These are phyloP conservation scores for Drosophila infuscata DNA, from an alignment of 2,888 invertebrate genomes.

Conservation along the genomic window DNA sequence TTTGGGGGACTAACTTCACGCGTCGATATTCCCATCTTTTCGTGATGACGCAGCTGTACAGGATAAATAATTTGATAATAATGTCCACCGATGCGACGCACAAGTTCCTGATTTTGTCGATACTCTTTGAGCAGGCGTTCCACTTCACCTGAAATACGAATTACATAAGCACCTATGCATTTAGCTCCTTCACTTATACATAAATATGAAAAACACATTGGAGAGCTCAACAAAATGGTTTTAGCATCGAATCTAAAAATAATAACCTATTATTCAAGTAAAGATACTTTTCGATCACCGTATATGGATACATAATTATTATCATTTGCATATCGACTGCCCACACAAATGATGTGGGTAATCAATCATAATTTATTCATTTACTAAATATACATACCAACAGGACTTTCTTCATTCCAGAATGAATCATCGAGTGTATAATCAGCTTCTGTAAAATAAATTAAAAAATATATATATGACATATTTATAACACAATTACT, in stretches of 20 bases:
- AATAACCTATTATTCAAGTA: neutral
- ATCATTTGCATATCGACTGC: neutral
- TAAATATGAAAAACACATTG: neutral
- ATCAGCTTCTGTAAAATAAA: constrained; percentile 92
- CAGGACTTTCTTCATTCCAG: constrained; percentile 97
- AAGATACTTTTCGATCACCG: neutral
- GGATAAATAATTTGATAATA: constrained; percentile 98
- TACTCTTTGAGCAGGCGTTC: constrained; percentile 95
- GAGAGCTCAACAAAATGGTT: neutral
- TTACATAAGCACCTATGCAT: neutral
- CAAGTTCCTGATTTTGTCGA: constrained; percentile 96
- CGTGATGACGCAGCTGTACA: constrained; percentile 96
- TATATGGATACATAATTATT: neutral
- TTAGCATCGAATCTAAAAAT: neutral
- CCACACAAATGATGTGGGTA: neutral
- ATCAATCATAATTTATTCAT: neutral
- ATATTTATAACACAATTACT: neutral
- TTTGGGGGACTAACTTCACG: constrained; percentile 95
- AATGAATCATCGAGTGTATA: constrained; percentile 96
- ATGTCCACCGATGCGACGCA: constrained; percentile 95
- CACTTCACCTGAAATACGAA: constrained; percentile 90
- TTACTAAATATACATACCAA: constrained; percentile 88
- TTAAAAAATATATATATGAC: neutral
- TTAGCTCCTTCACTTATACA: neutral
- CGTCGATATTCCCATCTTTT: constrained; percentile 98